Conservation (phyloP, 2,888 invertebrate genomes). For the Eumerus sabulonum region DNA sequence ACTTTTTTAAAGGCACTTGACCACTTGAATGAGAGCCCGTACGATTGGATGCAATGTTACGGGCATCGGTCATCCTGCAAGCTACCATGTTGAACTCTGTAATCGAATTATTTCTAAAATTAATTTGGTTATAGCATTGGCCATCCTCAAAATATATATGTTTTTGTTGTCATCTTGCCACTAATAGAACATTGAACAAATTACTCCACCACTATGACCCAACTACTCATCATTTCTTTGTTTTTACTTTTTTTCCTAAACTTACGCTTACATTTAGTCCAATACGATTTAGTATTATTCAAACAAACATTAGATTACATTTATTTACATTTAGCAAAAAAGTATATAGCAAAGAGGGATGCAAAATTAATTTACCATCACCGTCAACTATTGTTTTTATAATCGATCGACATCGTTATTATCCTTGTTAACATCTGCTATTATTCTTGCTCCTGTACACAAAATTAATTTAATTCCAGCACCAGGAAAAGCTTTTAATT, state of each 20-base stretch:
- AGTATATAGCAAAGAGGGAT: conserved; percentile 34
- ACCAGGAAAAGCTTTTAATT: conserved; percentile 29
- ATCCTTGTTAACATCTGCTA: conserved; percentile 76
- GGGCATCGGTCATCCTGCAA: conserved; percentile 95
- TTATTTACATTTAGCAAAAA: conserved; percentile 41
- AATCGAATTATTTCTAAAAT: conserved; percentile 86
- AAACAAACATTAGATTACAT: conserved; percentile 41
- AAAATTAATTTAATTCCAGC: conserved; percentile 48
- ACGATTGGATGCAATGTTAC: conserved; percentile 87
- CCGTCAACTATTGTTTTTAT: conserved; percentile 80
- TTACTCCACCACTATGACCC: conserved; percentile 67
- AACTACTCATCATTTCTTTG: conserved; percentile 51
- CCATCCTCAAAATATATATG: conserved; percentile 76
- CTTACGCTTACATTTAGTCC: conserved; percentile 28
- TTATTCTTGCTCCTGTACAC: conserved; percentile 78
- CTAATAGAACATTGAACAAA: conserved; percentile 70
- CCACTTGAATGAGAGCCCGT: conserved; percentile 89
- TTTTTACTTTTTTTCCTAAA: conserved; percentile 25
- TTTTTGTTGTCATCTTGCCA: conserved; percentile 41
- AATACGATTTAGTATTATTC: conserved; percentile 10
- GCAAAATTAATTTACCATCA: conserved; percentile 54
- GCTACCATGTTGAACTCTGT: conserved; percentile 99
- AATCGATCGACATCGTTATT: conserved; percentile 74
- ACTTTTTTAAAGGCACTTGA: conserved; percentile 99
- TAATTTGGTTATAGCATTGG: conserved; percentile 79